These are phyloP conservation scores for Ochlodes sylvanus DNA, from an alignment of 2,888 invertebrate species.

Conservation along the genomic window DNA sequence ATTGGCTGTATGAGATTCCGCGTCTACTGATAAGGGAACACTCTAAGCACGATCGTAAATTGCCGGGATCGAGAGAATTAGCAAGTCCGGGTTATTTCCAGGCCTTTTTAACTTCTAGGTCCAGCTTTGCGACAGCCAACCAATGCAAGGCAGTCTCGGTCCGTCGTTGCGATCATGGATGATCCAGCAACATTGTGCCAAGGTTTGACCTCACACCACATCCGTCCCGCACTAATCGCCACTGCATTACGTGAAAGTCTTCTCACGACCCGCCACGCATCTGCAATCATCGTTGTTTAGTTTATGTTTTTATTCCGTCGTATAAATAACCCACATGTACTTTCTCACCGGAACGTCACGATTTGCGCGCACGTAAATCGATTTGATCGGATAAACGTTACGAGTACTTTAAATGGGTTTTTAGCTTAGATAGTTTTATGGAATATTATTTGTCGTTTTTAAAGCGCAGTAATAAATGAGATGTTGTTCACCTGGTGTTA, in stretches of 20 bases:
- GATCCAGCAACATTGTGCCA: background rate
- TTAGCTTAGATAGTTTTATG: background rate
- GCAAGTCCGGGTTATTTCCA: no score
- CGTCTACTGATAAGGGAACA: no score
- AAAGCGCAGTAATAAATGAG: no score
- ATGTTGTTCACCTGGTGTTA: no score
- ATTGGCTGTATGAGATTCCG: no score
- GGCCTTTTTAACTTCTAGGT: no score
- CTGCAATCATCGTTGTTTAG: constrained; percentile 23
- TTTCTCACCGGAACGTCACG: constrained; percentile 20
- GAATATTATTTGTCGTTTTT: background rate
- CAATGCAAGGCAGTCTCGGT: background rate
- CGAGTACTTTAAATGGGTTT: constrained; percentile 2
- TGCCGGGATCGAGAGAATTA: no score
- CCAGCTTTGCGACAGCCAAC: no score
- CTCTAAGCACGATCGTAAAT: no score
- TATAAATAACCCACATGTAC: constrained; percentile 12
- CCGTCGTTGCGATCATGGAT: background rate
- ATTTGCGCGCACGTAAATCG: constrained; percentile 20
- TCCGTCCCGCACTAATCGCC: constrained; percentile 28
- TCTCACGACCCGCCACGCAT: constrained; percentile 32
- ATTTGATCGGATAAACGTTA: constrained; percentile 21
- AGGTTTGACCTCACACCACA: constrained; percentile 34
- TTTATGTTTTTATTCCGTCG: constrained; percentile 17
- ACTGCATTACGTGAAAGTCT: constrained; percentile 31